These are phyloP conservation scores for Sarcophaga subvicina DNA, from an alignment of 2,888 invertebrate genomes.

Conservation along the genomic window DNA sequence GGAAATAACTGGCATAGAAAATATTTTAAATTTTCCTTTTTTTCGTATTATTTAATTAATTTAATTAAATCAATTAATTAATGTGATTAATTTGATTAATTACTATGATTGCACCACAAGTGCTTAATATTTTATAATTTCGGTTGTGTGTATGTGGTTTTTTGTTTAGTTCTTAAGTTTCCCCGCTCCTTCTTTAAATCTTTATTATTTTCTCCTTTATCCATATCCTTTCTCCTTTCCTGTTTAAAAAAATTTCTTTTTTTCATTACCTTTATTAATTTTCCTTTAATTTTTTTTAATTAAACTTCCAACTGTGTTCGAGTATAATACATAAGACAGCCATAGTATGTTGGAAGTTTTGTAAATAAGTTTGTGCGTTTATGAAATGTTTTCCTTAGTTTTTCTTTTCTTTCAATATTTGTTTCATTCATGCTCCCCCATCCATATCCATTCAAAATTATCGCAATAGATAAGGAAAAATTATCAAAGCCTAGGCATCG, in stretches of 20 bases:
- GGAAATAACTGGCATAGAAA: not conserved
- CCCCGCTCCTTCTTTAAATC: not conserved
- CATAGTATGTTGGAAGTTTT: constrained; percentile 52
- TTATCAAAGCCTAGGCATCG: not conserved
- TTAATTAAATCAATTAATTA: constrained; percentile 21
- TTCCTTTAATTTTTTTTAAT: constrained; percentile 22
- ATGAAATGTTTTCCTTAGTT: constrained; percentile 42
- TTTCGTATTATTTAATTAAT: constrained; percentile 19
- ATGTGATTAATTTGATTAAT: constrained; percentile 21
- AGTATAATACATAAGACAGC: constrained; percentile 29
- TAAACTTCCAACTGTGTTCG: constrained; percentile 36
- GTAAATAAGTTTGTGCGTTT: constrained; percentile 67
- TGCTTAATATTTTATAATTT: constrained; percentile 64
- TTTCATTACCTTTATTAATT: not conserved
- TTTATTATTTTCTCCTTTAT: not conserved
- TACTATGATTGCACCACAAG: constrained; percentile 60
- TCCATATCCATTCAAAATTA: not conserved
- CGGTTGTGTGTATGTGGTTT: constrained; percentile 60
- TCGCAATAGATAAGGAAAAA: not conserved
- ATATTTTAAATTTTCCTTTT: constrained; percentile 37
- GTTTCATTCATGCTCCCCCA: not conserved
- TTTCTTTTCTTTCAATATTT: not conserved
- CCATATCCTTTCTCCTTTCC: not conserved
- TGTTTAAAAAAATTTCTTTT: not conserved
- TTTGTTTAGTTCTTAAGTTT: constrained; percentile 1